Evolutionary conservation across 2,888 invertebrate genomes (phyloP).

Genomic region (Escarpia spicata): DNA sequence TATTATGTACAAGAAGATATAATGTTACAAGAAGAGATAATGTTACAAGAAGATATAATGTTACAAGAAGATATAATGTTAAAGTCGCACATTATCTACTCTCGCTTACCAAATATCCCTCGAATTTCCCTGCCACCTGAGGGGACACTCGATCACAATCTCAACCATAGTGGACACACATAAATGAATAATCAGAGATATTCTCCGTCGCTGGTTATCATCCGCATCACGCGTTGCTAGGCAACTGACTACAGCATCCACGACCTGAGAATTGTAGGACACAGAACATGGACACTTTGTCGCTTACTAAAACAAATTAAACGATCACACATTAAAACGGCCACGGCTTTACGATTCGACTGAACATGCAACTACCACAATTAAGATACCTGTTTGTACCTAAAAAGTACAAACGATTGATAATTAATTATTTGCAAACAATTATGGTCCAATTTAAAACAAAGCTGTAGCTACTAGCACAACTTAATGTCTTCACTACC

Average conservation of each 20-base stretch:
- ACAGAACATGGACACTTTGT: background rate
- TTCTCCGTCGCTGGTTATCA: background rate
- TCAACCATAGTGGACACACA: background rate
- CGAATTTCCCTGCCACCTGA: background rate
- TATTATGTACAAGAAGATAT: background rate
- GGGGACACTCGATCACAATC: background rate
- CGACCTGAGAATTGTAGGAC: background rate
- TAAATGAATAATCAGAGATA: slow-evolving; percentile 13
- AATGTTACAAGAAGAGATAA: no score
- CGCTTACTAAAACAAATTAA: background rate
- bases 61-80: background rate
- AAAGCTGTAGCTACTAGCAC: no score
- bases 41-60: no score
- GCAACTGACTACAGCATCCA: background rate
- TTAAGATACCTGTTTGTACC: background rate
- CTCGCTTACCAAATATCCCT: background rate
- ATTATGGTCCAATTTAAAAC: background rate
- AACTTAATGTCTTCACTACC: no score
- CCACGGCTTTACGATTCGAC: background rate
- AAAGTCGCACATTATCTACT: background rate
- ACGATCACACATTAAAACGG: background rate
- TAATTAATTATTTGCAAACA: background rate
- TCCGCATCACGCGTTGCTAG: background rate
- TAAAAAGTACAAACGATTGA: background rate
- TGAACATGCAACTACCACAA: background rate